Evolutionary conservation across 2,113 vertebrate genomes (phyloP).

Genomic region (Pygoscelis adeliae): DNA sequence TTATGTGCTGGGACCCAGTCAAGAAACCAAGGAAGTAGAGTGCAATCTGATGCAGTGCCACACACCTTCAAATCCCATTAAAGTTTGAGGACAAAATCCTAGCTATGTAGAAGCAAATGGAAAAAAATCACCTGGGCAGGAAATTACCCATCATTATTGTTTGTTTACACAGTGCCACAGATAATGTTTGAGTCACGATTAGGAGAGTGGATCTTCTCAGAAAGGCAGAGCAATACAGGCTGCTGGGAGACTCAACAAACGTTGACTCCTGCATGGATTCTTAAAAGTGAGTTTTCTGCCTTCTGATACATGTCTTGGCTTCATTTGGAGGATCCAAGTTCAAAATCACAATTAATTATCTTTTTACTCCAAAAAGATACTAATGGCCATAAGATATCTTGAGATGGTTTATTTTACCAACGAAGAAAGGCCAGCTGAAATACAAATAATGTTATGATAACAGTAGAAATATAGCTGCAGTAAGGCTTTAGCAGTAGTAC

Average conservation of each 20-base stretch:
- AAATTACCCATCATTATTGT: not conserved
- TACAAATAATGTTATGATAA: not conserved
- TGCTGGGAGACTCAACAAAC: not conserved
- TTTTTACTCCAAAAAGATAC: not conserved
- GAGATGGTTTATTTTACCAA: not conserved
- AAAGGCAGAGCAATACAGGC: not conserved
- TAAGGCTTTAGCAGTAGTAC: not conserved
- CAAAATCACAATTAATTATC: not conserved
- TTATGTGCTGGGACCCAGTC: not conserved
- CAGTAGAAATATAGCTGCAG: not conserved
- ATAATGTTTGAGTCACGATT: not conserved
- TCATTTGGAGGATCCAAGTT: not conserved
- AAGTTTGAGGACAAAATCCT: not conserved
- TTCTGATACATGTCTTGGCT: not conserved
- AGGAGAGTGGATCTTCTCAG: not conserved
- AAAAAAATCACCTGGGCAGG: not conserved
- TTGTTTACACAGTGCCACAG: not conserved
- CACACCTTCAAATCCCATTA: not conserved
- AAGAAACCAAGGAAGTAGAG: not conserved
- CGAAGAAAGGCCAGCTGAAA: not conserved
- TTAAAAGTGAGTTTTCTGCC: not conserved
- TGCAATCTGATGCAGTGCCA: not conserved
- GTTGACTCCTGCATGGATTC: not conserved
- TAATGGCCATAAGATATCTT: not conserved
- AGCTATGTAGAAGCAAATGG: not conserved